These are phyloP conservation scores for Liodrosophila aerea DNA, from an alignment of 2,888 invertebrate species.

Conservation along the genomic window DNA sequence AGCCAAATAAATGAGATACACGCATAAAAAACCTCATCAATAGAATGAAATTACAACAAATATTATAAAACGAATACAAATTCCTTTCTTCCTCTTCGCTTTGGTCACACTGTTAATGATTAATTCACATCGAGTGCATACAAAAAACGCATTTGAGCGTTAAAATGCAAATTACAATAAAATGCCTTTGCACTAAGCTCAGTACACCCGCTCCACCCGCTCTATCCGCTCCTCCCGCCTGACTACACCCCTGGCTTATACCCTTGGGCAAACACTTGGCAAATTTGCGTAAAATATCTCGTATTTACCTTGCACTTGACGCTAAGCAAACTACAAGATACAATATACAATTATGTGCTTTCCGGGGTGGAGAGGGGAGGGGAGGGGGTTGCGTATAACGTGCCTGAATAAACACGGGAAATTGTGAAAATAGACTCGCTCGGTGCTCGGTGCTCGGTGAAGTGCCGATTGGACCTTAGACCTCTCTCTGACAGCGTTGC, in stretches of 20 bases:
- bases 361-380: too few species aligned
- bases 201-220: not conserved
- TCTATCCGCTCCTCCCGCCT: not conserved
- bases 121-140: constrained; percentile 44
- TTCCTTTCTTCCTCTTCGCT: too few species aligned
- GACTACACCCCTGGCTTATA: constrained; percentile 2
- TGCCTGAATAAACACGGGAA: constrained; percentile 68
- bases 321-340: constrained; percentile 73
- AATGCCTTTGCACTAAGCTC: constrained; percentile 41
- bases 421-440: constrained; percentile 69
- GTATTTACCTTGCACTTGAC: constrained; percentile 77
- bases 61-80: too few species aligned
- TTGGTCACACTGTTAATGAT: constrained; percentile 39
- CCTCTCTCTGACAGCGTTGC: constrained; percentile 48
- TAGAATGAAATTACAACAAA: too few species aligned
- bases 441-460: constrained; percentile 1
- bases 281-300: constrained; percentile 75
- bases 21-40: too few species aligned
- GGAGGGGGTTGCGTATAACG: constrained; percentile 30
- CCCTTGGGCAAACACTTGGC: constrained; percentile 61
- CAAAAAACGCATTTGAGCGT: constrained; percentile 73
- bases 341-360: constrained; percentile 47
- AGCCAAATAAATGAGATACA: too few species aligned
- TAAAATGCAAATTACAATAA: constrained; percentile 75
- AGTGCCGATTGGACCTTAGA: constrained; percentile 45